phyloP scores from a whole-genome alignment of 2,113 vertebrate genomes.

The Brienomyrus longianalis region DNA sequence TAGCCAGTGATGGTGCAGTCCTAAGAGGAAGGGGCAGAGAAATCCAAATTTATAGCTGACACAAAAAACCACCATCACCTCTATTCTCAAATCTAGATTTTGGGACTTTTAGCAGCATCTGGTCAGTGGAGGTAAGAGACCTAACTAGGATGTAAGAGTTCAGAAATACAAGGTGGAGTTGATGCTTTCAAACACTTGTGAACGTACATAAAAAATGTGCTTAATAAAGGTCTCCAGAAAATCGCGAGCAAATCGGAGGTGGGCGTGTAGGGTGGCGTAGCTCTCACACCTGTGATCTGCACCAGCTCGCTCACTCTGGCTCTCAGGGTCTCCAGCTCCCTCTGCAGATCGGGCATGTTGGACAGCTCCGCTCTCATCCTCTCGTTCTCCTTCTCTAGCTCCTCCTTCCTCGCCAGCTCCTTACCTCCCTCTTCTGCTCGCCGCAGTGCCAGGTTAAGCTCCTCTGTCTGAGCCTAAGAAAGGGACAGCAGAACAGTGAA shows the following conservation, averaged over 20 bases:
- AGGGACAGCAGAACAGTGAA: neutral
- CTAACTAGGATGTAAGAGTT: neutral
- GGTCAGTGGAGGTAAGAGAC: neutral
- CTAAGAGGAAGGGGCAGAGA: neutral
- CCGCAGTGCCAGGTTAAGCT: constrained; percentile 48
- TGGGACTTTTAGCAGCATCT: neutral
- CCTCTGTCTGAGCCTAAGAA: constrained; percentile 50
- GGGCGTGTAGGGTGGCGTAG: neutral
- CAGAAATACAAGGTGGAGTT: neutral
- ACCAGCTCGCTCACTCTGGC: constrained; percentile 52
- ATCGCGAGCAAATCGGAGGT: neutral
- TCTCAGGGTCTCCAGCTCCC: constrained; percentile 56
- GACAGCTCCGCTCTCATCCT: constrained; percentile 52
- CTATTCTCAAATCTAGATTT: neutral
- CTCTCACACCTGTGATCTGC: constrained; percentile 49
- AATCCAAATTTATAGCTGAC: neutral
- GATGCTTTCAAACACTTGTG: neutral
- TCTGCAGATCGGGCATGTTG: constrained; percentile 52
- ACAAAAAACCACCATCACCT: neutral
- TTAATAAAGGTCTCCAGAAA: neutral
- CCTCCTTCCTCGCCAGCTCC: constrained; percentile 27
- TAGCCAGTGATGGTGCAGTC: neutral
- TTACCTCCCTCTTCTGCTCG: constrained; percentile 32
- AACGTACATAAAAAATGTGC: too few relatives aligned
- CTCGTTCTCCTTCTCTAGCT: constrained; percentile 49